phyloP scores from a whole-genome alignment of 2,888 invertebrate genomes.

The Oscheius sp. region DNA sequence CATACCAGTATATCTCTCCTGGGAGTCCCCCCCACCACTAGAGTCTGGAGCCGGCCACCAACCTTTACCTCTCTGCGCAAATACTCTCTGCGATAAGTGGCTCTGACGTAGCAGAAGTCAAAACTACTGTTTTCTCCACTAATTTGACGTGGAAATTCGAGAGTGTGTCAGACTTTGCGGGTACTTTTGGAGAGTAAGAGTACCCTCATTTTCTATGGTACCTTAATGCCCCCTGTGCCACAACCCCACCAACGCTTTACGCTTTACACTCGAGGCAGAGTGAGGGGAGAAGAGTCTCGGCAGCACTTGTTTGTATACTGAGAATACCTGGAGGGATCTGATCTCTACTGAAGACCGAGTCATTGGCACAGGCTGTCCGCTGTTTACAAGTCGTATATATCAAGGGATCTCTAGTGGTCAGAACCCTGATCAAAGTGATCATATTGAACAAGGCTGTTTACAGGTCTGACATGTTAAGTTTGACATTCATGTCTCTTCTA shows the following conservation, averaged over 20 bases:
- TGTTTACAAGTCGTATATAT: too few relatives aligned
- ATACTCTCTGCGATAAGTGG: slow-evolving; percentile 26
- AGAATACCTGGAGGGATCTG: slow-evolving; percentile 2
- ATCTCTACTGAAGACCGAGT: too few relatives aligned
- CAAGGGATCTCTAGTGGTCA: too few relatives aligned
- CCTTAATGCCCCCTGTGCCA: neutral
- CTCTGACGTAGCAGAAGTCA: slow-evolving; percentile 20
- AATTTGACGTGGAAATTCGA: slow-evolving; percentile 23
- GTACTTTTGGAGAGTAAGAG: neutral
- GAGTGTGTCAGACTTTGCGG: slow-evolving; percentile 2
- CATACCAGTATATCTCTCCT: too few relatives aligned
- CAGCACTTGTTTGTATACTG: slow-evolving; percentile 35
- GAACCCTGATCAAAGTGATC: too few relatives aligned
- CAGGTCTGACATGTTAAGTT: too few relatives aligned
- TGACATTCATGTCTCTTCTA: too few relatives aligned
- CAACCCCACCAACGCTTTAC: slow-evolving; percentile 29
- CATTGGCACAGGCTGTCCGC: too few relatives aligned
- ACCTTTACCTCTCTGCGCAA: slow-evolving; percentile 2
- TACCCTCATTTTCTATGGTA: neutral
- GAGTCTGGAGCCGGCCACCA: neutral
- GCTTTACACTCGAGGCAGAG: slow-evolving; percentile 28
- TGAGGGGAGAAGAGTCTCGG: slow-evolving; percentile 16
- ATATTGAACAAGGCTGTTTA: too few relatives aligned
- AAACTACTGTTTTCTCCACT: neutral
- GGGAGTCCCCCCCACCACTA: too few relatives aligned